Base-by-base conservation (phyloP, 92 coral and sea anemone genomes). In the Muricea muricata region DNA sequence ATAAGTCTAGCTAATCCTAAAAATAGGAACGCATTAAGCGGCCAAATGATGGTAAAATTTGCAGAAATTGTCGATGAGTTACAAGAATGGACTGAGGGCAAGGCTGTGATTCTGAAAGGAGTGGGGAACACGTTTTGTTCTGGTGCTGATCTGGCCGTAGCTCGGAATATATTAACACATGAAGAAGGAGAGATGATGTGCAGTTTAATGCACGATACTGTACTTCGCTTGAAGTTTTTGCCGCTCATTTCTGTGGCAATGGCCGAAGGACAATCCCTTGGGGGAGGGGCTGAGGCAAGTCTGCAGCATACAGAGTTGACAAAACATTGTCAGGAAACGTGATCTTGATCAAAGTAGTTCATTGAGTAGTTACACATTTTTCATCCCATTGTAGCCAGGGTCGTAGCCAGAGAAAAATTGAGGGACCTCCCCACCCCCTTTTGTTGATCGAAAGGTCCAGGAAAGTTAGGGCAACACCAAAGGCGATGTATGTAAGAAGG, bases 211-310 rank as follows among this genome's bases (percentile, higher is more conserved):
- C 99, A 96, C 20, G 89, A 83, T 66, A 96, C 97, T 37, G 84
- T 96, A 23, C 83, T 78, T 25, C 92, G 99, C 10, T 84, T 96
- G 23, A 81, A 84, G 39, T 84, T 87, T 45, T 88, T 93, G 10
- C 98, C 97, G 17, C 76, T 96, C 40, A 65, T 93, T 30, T 91
- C 96, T 69, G 79, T 93, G 31, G 97, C 99, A n/a, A 94, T 92
- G 0, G 85, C 94, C n/a, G 90, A 93, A 75, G 99, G 99, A 15
- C 87, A 81, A 65, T 93, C 99, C 12, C 78, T 96, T 7, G 99
- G 99, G 21, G 99, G 99, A 33, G 99, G 99, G 21, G 97, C 99
- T 20, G 99, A 96, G 93, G 99, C 90, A 72, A 65, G 87, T 29
- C 7, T 42, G 7, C 4, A 41, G 18, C 47, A 37, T 32, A 30